Evolutionary conservation across 2,797 vertebrate species (phyloP), one percentile per base, ranked within the genome.

Genomic region (Dermochelys coriacea): DNA sequence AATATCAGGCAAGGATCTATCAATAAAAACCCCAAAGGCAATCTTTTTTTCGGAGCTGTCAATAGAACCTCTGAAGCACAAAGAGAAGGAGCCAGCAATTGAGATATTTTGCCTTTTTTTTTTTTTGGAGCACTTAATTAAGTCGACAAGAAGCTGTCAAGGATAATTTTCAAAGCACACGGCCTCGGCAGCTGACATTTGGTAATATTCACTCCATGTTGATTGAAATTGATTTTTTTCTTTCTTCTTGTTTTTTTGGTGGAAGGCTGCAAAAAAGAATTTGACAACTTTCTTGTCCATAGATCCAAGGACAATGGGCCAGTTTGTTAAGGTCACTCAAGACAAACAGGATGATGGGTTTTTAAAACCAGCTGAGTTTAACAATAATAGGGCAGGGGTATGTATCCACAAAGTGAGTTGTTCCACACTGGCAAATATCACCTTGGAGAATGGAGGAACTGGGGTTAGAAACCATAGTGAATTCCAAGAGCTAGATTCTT

Each of bases 221-320:
- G 99, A 99, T 99, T 99, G 99, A 99, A 99, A 99, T 99, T 99
- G 99, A 99, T 99, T 99, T 99, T 99, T 96, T 96, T 91, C 25
- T 49, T 49, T 0, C 3, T 59, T 86, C 80, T 86, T 85, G 27
- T 47, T n/a, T 77, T 82, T 29, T 47, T 82, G 84, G 93, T 91
- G 81, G 83, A 95, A 97, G 80, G 93, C 87, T 49, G 55, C 88
- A 90, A 64, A 93, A 96, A 88, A 97, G 90, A 91, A 98, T 98
- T 98, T 98, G 98, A 99, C 99, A 99, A 99, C 98, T 99, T 98
- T 98, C 97, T 98, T 91, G 98, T 98, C 98, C 98, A 98, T 98
- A 98, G 98, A 98, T 98, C 98, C 99, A 99, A 99, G 98, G 99
- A 99, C 98, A 98, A 93, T 75, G 91, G 97, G 95, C 98, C 97